Conservation (phyloP, 2,797 vertebrate species). For the Martes flavigula region DNA sequence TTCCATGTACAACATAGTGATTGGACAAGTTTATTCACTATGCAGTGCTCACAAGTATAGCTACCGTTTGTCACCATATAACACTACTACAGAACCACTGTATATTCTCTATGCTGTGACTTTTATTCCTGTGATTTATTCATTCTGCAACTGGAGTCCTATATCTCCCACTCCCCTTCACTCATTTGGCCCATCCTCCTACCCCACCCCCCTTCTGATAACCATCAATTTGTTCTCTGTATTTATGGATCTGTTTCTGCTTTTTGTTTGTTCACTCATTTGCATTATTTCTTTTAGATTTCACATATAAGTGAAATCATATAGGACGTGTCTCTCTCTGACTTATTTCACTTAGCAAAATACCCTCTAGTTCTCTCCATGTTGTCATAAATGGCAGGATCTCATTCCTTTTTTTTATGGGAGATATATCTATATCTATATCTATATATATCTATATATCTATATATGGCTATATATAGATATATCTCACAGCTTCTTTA, state of each 20-base stretch:
- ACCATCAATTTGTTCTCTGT: not conserved
- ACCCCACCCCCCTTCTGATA: not conserved
- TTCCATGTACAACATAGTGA: not conserved
- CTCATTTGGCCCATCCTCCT: not conserved
- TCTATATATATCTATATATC: no score
- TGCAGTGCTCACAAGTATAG: not conserved
- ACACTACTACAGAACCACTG: not conserved
- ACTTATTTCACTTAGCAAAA: not conserved
- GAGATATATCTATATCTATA: no score
- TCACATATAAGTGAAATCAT: not conserved
- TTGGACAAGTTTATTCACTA: not conserved
- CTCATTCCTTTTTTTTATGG: not conserved
- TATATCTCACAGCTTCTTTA: not conserved
- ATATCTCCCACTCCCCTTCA: not conserved
- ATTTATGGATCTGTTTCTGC: not conserved
- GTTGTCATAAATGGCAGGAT: not conserved
- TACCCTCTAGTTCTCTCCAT: not conserved
- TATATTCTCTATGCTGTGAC: not conserved
- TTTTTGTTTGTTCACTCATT: not conserved
- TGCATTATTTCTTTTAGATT: not conserved
- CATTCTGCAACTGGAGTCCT: not conserved
- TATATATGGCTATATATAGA: not conserved
- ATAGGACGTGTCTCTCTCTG: not conserved
- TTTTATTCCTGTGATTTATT: not conserved
- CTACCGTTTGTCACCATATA: not conserved